Conservation (phyloP, 1,140 invertebrate species). For the Dreissena polymorpha region DNA sequence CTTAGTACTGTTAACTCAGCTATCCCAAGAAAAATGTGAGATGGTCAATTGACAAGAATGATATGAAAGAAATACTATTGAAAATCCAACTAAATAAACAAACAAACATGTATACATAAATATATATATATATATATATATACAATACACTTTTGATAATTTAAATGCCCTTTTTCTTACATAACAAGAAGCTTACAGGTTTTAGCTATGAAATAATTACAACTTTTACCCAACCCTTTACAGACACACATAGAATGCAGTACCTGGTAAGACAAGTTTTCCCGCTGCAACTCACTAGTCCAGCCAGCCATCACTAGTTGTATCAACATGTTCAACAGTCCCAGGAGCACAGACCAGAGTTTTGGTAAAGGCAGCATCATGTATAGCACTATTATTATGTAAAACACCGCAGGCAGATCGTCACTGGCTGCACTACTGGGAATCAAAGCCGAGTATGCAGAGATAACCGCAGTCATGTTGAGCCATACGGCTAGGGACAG, state of each 20-base stretch:
- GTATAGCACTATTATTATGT: constrained; percentile 68
- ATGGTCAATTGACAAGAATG: no score
- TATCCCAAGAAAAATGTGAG: no score
- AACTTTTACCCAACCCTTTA: no score
- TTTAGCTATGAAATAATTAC: no score
- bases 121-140: no score
- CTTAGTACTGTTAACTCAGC: no score
- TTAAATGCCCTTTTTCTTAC: no score
- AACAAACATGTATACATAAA: no score
- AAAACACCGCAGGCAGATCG: constrained; percentile 66
- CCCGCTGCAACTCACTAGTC: constrained; percentile 53
- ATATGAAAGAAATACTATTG: no score
- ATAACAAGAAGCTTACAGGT: no score
- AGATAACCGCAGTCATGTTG: constrained; percentile 55
- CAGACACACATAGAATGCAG: not conserved
- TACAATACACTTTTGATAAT: no score
- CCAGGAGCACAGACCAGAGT: constrained; percentile 63
- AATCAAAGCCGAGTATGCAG: constrained; percentile 61
- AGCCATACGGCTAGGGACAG: constrained; percentile 29
- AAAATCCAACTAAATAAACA: no score
- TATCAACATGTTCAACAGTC: constrained; percentile 56
- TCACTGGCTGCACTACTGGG: constrained; percentile 54
- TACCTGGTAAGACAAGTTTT: constrained; percentile 64
- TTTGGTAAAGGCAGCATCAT: constrained; percentile 73
- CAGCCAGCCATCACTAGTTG: constrained; percentile 64